Base-by-base conservation (phyloP, 2,113 vertebrate species). In the Sinocyclocheilus anophthalmus region DNA sequence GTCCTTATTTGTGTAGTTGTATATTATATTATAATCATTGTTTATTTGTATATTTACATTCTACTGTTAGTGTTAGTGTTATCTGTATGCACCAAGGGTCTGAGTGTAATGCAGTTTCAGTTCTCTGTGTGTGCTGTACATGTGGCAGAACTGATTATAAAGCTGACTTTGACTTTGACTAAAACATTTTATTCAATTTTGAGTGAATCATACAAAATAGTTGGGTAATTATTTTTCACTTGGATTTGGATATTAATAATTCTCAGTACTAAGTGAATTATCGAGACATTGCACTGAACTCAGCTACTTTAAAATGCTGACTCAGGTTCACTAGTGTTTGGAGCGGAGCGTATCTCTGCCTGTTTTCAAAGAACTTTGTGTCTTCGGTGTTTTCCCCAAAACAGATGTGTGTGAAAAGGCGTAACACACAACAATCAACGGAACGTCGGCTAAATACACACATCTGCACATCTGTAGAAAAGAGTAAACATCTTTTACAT, bases 401-500 rank as follows among this genome's bases (percentile, higher is more conserved):
- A 63, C 77, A 80, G 77, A 80, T 80, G 77, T 80, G 37, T 61
- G 57, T 18, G 22, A 42, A 59, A n/a, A 42, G 33, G 55, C 33
- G 1, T 24, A 63, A 26, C 77, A 80, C 37, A 61, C 77, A 24
- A 63, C 37, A 16, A 63, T 63, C 57, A 42, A 45, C 22, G 14
- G 33, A 79, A 16, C 33, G 3, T 24, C 5, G 20, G 33, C 77
- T 24, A 8, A 61, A 61, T 39, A 80, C 77, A 80, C 77, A 80
- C 77, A 80, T 79, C 77, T 79, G 77, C 72, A 14, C 72, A n/a
- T 76, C 72, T 76, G 72, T 61, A 80, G 77, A 33, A 39, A 50
- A 53, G 24, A 84, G 24, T 88, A 85, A 88, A 88, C 87, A 80
- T 86, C 65, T 73, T 81, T 86, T 42, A 85, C 79, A 83, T 79